These are phyloP conservation scores for Penaeus vannamei DNA, from an alignment of 1,140 invertebrate genomes.

Conservation along the genomic window DNA sequence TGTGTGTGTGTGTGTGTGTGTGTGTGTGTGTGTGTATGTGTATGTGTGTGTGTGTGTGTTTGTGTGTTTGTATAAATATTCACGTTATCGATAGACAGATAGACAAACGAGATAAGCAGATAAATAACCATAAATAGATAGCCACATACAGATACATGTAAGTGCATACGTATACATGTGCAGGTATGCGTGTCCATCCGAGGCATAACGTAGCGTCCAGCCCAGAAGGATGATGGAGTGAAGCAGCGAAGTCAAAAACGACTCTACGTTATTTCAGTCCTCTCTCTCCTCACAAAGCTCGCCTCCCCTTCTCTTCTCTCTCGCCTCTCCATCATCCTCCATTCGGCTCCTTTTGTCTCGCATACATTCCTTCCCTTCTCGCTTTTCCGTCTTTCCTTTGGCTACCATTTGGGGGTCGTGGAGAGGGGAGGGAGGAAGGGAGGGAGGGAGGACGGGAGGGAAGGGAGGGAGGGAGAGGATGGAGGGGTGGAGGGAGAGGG, in stretches of 20 bases:
- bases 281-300: neutral
- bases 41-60: too few relatives aligned
- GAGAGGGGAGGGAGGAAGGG: constrained; percentile 9
- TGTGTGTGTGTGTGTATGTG: too few relatives aligned
- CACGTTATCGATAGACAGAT: too few relatives aligned
- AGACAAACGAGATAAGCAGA: too few relatives aligned
- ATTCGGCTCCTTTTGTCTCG: neutral
- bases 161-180: neutral
- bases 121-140: too few relatives aligned
- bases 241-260: too few relatives aligned
- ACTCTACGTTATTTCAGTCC: too few relatives aligned
- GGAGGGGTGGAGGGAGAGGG: neutral
- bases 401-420: neutral
- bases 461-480: neutral
- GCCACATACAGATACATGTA: neutral
- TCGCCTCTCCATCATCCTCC: neutral
- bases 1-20: too few relatives aligned
- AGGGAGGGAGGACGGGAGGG: neutral
- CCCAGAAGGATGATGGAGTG: too few relatives aligned
- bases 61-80: too few relatives aligned
- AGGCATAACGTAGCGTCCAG: too few relatives aligned
- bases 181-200: neutral
- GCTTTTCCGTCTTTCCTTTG: too few relatives aligned
- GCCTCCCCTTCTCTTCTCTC: constrained; percentile 2
- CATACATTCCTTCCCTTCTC: neutral